Conservation (phyloP, 2,888 invertebrate genomes). For the Oscheius sp. region DNA sequence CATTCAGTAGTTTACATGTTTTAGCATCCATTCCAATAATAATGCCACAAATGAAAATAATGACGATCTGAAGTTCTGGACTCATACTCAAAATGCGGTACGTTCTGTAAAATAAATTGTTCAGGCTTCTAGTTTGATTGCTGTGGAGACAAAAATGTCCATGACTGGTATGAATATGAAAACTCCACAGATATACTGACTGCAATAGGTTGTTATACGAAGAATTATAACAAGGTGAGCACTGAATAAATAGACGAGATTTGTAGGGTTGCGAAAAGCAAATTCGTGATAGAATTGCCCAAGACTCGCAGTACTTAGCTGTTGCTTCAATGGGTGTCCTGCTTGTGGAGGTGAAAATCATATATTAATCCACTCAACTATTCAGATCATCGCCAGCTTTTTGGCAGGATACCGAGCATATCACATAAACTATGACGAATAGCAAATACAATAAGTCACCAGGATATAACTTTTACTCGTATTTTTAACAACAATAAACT, state of each 20-base stretch:
- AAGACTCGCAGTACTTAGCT: constrained; percentile 46
- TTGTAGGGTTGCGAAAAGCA: constrained; percentile 49
- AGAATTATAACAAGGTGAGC: not conserved
- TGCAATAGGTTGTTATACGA: constrained; percentile 4
- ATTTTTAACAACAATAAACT: not conserved
- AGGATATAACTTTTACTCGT: not conserved
- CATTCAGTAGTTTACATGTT: too few species aligned
- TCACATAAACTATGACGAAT: constrained; percentile 25
- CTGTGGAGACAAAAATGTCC: constrained; percentile 39
- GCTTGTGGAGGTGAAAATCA: constrained; percentile 47
- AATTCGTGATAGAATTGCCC: constrained; percentile 37
- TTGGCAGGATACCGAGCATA: constrained; percentile 49
- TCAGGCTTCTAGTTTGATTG: constrained; percentile 42
- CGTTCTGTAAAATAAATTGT: not conserved
- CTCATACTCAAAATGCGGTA: constrained; percentile 44
- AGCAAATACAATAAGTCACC: not conserved
- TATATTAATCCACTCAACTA: constrained; percentile 38
- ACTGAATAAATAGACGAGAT: not conserved
- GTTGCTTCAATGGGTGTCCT: constrained; percentile 51
- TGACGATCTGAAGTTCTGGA: constrained; percentile 44
- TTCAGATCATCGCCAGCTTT: constrained; percentile 50
- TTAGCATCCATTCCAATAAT: too few species aligned
- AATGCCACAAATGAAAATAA: not conserved
- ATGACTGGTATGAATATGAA: constrained; percentile 36
- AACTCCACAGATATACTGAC: not conserved